Percentiles rank a stretch among this genome's conserved stretches.
Conservation (phyloP, 2,888 invertebrate genomes). For the Cheilosia vernalis region DNA sequence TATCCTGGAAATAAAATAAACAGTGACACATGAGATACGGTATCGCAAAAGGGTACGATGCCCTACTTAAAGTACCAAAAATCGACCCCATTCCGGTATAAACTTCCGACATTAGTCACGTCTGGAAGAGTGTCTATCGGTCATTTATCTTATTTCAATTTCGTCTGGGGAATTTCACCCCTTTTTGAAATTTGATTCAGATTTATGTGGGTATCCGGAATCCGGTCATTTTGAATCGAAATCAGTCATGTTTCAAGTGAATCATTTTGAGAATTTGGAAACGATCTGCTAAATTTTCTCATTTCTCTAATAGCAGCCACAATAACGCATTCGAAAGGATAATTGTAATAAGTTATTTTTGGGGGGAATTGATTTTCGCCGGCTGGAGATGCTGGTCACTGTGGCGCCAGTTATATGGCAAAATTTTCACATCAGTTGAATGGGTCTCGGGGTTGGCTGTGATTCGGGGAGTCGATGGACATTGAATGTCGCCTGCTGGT, state of each 20-base stretch:
- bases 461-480: slow-evolving; percentile 2
- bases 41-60: not conserved
- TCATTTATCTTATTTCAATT: slow-evolving; percentile 42
- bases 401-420: slow-evolving; percentile 56
- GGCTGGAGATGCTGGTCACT: not conserved
- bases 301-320: slow-evolving; percentile 58
- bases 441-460: not conserved
- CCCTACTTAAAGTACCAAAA: slow-evolving; percentile 38
- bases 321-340: slow-evolving; percentile 54
- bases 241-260: slow-evolving; percentile 29
- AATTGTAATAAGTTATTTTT: slow-evolving; percentile 62
- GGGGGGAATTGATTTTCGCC: slow-evolving; percentile 32
- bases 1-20: slow-evolving; percentile 79
- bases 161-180: slow-evolving; percentile 37
- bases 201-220: slow-evolving; percentile 49
- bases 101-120: slow-evolving; percentile 67
- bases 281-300: slow-evolving; percentile 52
- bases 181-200: slow-evolving; percentile 52
- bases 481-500: slow-evolving; percentile 4
- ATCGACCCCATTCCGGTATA: slow-evolving; percentile 52
- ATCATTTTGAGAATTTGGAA: slow-evolving; percentile 52
- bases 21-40: not conserved
- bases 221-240: slow-evolving; percentile 32
- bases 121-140: slow-evolving; percentile 24
- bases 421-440: slow-evolving; percentile 6